Base-by-base conservation (phyloP, 2,797 vertebrate genomes). In the Stomatorhinus walkeri region DNA sequence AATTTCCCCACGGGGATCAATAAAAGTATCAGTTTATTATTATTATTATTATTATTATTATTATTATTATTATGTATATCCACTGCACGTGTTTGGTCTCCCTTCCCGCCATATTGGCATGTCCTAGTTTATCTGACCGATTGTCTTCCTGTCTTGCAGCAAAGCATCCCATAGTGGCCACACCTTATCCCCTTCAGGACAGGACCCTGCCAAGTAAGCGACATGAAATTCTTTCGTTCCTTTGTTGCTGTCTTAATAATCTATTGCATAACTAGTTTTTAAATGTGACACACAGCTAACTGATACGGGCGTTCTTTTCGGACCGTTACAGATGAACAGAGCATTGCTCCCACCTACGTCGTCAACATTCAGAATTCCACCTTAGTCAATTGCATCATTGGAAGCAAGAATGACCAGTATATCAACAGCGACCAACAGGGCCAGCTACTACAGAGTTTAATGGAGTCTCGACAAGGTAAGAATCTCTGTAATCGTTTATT, bases 311-410 rank as follows among this genome's bases (percentile, higher is more conserved):
- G 9, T 49, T 8, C n/a, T 32, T 52, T 32, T 49, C 24, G 24
- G 28, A n/a, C 24, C 46, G 51, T 86, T 83, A 36, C 59, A 92
- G 90, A 90, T 46, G 79, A 52, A 16, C 87, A 56, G 16, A 76
- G 16, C 28, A 6, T 91, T 0, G 92, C 93, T 0, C 93, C 93
- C 16, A 90, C 93, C 12, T 89, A 93, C 81, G 92, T 96, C n/a
- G 89, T 96, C 83, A 96, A 94, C 91, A 95, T 96, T 92, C 94
- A 93, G 89, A 94, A 96, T 90, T 95, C 95, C n/a, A 95, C 93
- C 7, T 40, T 96, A 81, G 91, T 4, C 4, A 90, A 94, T 91
- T 96, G 95, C 59, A 90, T 93, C 88, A 93, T 96, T 3, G 95
- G 95, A 0, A 94, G 91, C 1, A 52, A 93, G 68, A 90, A 90